These are phyloP conservation scores for Strigamia transsilvanica DNA, from an alignment of 2,888 invertebrate species.

Conservation along the genomic window DNA sequence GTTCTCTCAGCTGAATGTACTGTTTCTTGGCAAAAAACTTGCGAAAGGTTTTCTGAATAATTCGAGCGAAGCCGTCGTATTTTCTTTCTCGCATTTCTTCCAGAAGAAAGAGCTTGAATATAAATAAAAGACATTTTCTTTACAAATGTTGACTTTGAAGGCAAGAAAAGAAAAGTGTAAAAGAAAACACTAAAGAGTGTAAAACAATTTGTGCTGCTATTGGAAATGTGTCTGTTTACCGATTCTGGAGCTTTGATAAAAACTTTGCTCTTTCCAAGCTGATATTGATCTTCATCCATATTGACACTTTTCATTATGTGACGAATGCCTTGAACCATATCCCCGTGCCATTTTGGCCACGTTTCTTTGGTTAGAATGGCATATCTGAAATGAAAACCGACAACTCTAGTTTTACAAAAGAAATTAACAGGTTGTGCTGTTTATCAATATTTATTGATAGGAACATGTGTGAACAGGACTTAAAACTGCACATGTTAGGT, in stretches of 20 bases:
- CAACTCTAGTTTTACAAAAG: no score
- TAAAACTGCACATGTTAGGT: no score
- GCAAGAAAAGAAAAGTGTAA: not conserved
- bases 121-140: conserved; percentile 32
- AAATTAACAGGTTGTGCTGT: no score
- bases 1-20: conserved; percentile 69
- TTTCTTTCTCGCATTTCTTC: conserved; percentile 74
- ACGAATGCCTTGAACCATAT: conserved; percentile 69
- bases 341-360: conserved; percentile 71
- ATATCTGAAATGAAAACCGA: conserved; percentile 65
- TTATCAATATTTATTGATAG: no score
- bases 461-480: no score
- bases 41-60: conserved; percentile 74
- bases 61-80: conserved; percentile 72
- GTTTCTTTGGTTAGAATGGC: conserved; percentile 73
- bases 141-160: not conserved
- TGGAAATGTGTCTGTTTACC: conserved; percentile 62
- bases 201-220: not conserved
- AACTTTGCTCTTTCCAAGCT: conserved; percentile 73
- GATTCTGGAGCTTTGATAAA: conserved; percentile 75
- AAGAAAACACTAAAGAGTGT: not conserved
- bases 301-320: conserved; percentile 70
- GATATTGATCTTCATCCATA: conserved; percentile 72
- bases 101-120: conserved; percentile 71
- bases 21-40: conserved; percentile 71